A percentile compares a stretch with the other conserved stretches of the same genome.
Evolutionary conservation across 92 coral and sea anemone genomes (phyloP).

Genomic region (Actinernus sp.): DNA sequence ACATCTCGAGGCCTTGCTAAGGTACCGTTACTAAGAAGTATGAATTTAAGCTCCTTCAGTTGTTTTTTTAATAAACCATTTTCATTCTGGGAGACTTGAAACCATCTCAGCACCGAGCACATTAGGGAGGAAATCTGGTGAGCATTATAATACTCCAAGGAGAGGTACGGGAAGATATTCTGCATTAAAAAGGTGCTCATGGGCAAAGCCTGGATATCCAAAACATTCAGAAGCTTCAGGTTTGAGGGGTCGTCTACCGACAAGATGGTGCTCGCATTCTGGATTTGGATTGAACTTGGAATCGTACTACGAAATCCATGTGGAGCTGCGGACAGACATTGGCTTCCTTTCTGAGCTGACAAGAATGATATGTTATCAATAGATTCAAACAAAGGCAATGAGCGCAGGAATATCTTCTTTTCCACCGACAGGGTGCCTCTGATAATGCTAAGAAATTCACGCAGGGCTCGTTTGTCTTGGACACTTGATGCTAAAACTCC

Average conservation of each 20-base stretch:
- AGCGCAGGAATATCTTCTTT: conserved; percentile 68
- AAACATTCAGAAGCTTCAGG: conserved; percentile 16
- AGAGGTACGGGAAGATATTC: conserved; percentile 43
- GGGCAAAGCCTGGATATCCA: conserved; percentile 19
- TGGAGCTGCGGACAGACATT: conserved; percentile 67
- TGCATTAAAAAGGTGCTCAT: conserved; percentile 47
- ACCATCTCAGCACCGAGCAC: conserved; percentile 89
- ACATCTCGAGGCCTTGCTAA: conserved; percentile 80
- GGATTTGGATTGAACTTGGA: conserved; percentile 13
- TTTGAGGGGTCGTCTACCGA: conserved; percentile 33
- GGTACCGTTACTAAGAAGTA: conserved; percentile 74
- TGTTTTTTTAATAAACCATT: conserved; percentile 81
- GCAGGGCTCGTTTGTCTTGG: conserved; percentile 74
- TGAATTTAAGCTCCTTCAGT: conserved; percentile 79
- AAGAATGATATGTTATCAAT: conserved; percentile 75
- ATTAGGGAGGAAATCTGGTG: conserved; percentile 81
- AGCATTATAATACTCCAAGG: conserved; percentile 53
- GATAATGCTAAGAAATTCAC: conserved; percentile 76
- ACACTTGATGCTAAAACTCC: conserved; percentile 28
- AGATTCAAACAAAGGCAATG: conserved; percentile 87
- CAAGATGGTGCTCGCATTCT: conserved; percentile 27
- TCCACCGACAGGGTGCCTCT: conserved; percentile 89
- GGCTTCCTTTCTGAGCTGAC: conserved; percentile 16
- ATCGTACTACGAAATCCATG: conserved; percentile 17
- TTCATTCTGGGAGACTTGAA: conserved; percentile 81